Percentiles rank a stretch among this genome's conserved stretches.
phyloP scores from a whole-genome alignment of 2,888 invertebrate species.

The Eutolmus rufibarbis region DNA sequence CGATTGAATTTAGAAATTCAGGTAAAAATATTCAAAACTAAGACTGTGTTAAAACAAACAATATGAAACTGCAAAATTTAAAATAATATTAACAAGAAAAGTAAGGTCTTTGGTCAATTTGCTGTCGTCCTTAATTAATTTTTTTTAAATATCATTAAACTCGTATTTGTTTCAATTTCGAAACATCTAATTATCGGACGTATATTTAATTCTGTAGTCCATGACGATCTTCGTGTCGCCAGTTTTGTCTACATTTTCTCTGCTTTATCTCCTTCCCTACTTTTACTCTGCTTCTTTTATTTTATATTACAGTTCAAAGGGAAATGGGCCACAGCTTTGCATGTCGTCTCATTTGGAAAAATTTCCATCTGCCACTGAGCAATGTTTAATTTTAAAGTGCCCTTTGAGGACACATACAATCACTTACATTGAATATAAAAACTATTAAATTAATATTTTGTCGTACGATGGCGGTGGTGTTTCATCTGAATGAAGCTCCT shows the following conservation, averaged over 20 bases:
- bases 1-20: not conserved
- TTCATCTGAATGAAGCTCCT: slow-evolving; percentile 63
- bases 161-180: not conserved
- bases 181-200: not conserved
- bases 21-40: not conserved
- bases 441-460: slow-evolving; percentile 73
- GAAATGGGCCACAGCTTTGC: not conserved
- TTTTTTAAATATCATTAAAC: not conserved
- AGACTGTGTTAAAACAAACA: not conserved
- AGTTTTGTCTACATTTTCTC: not conserved
- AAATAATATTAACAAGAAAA: not conserved
- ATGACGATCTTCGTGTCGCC: not conserved
- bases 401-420: not conserved
- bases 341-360: not conserved
- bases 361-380: not conserved
- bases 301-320: not conserved
- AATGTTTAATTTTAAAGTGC: not conserved
- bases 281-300: not conserved
- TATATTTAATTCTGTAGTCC: not conserved
- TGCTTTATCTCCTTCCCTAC: not conserved
- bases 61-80: not conserved
- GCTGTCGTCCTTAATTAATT: not conserved
- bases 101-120: not conserved
- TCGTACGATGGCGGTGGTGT: slow-evolving; percentile 79
- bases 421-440: not conserved